phyloP scores from a whole-genome alignment of 2,113 vertebrate species.

The Rynchops niger region DNA sequence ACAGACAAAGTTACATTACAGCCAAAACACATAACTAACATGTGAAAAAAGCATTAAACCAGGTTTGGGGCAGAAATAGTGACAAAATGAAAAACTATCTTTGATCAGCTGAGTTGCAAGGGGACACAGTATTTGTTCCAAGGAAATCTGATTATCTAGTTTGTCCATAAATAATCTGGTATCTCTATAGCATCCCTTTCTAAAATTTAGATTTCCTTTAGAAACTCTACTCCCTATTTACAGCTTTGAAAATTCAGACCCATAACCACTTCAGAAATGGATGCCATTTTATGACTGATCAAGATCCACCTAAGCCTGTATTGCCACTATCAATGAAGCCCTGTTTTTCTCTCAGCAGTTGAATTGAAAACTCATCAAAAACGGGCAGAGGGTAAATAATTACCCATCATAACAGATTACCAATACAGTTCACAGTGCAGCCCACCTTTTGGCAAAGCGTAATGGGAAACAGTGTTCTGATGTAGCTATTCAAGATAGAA shows the following conservation, averaged over 20 bases:
- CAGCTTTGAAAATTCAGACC: background rate
- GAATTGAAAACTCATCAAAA: background rate
- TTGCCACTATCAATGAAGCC: background rate
- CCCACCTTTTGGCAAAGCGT: background rate
- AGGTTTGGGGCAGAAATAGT: background rate
- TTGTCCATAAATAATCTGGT: background rate
- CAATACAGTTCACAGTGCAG: background rate
- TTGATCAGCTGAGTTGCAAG: background rate
- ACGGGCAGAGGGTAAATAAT: background rate
- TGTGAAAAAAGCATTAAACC: background rate
- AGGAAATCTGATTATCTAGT: background rate
- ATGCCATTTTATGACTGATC: background rate
- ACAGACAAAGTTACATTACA: background rate
- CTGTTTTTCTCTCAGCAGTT: background rate
- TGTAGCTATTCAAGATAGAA: background rate
- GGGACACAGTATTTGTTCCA: background rate
- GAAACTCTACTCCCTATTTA: background rate
- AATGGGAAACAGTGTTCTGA: background rate
- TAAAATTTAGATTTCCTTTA: background rate
- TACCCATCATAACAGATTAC: background rate
- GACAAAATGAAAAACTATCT: background rate
- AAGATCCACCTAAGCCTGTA: background rate
- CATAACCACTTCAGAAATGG: background rate
- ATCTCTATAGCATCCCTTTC: background rate
- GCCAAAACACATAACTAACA: background rate